Percentiles rank a stretch among this genome's conserved stretches.
phyloP scores from a whole-genome alignment of 2,113 vertebrate species.

The Aptenodytes patagonicus region DNA sequence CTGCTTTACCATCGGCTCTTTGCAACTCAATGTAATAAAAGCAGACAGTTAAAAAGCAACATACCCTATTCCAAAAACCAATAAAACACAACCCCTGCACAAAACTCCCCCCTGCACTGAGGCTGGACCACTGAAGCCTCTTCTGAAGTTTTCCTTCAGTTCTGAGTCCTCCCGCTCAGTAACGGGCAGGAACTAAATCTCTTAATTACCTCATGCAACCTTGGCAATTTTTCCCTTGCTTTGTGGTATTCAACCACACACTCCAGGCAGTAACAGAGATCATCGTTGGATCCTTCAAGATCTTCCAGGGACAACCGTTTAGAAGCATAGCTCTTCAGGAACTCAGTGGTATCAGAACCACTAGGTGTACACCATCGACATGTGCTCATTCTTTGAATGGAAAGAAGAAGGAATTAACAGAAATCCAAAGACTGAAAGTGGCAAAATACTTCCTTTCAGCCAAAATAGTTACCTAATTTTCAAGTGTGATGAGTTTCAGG shows the following conservation, averaged over 20 bases:
- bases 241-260: constrained; percentile 85
- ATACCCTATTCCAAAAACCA: not conserved
- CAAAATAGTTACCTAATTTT: not conserved
- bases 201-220: constrained; percentile 75
- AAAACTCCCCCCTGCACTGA: not conserved
- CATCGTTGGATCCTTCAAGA: constrained; percentile 70
- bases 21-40: not conserved
- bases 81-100: not conserved
- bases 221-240: constrained; percentile 72
- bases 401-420: not conserved
- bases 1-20: not conserved
- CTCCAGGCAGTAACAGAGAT: constrained; percentile 82
- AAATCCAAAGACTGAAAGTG: not conserved
- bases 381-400: constrained; percentile 77
- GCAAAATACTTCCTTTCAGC: not conserved
- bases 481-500: not conserved
- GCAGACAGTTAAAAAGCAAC: not conserved
- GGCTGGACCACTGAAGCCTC: not conserved
- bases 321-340: constrained; percentile 73
- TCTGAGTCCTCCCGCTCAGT: accelerated
- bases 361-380: constrained; percentile 83
- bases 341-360: constrained; percentile 35
- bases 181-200: not conserved
- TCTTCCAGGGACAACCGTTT: constrained; percentile 35
- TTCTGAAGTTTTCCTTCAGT: not conserved